phyloP scores from a whole-genome alignment of 1,140 invertebrate genomes.

The Coptotermes formosanus region DNA sequence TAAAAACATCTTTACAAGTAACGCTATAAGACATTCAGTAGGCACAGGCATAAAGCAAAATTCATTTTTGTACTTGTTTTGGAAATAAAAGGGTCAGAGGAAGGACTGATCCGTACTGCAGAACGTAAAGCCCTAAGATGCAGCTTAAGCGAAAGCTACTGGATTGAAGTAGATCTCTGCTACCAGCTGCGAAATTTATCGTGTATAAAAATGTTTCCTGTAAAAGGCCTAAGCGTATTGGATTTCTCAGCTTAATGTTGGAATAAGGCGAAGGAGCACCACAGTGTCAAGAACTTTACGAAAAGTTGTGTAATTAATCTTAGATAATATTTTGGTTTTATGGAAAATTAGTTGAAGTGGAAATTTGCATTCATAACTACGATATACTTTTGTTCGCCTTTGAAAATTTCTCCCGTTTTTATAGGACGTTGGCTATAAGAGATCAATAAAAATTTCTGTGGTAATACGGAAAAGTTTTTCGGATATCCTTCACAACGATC shows the following conservation, averaged over 20 bases:
- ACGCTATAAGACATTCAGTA: no score
- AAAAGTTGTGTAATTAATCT: conserved; percentile 1
- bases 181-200: not conserved
- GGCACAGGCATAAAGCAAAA: no score
- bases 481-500: no score
- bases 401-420: not conserved
- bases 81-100: no score
- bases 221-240: not conserved
- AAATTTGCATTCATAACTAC: not conserved
- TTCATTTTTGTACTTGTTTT: no score
- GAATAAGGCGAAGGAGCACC: not conserved
- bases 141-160: not conserved
- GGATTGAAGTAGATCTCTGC: not conserved
- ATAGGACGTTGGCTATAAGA: not conserved
- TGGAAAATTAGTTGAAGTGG: not conserved
- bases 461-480: not conserved
- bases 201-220: not conserved
- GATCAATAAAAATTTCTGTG: not conserved
- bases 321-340: not conserved
- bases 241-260: not conserved
- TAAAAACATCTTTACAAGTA: no score
- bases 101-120: no score
- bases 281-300: not conserved
- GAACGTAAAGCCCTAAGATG: no score
- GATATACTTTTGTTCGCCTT: not conserved